phyloP scores from a whole-genome alignment of 2,113 vertebrate genomes.

The Actinemys pallida region DNA sequence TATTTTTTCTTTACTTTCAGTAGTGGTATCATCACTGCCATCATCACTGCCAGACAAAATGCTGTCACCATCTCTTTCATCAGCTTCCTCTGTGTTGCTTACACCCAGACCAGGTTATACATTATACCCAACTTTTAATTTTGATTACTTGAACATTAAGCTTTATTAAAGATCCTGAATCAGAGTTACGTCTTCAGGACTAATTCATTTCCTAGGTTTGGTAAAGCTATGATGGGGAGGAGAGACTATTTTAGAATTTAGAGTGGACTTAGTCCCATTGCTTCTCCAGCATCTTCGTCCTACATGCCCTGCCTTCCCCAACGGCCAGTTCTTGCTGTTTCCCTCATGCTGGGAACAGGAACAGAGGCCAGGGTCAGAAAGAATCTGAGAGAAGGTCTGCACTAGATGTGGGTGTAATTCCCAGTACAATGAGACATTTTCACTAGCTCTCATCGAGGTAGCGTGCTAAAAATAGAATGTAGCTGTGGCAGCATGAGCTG shows the following conservation, averaged over 20 bases:
- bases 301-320: not conserved
- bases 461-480: not conserved
- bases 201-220: not conserved
- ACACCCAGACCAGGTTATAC: constrained; percentile 29
- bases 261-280: not conserved
- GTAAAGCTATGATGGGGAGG: not conserved
- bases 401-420: not conserved
- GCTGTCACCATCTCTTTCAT: constrained; percentile 56
- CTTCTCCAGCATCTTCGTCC: not conserved
- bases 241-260: not conserved
- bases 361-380: not conserved
- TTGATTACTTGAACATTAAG: not conserved
- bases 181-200: not conserved
- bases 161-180: not conserved
- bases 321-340: not conserved
- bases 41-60: constrained; percentile 48
- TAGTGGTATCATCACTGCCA: constrained; percentile 36
- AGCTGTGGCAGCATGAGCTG: not conserved
- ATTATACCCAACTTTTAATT: not conserved
- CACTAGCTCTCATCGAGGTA: not conserved
- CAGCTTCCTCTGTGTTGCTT: constrained; percentile 22
- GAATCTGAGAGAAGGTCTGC: not conserved
- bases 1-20: constrained; percentile 33
- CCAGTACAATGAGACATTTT: not conserved
- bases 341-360: not conserved